phyloP scores from a whole-genome alignment of 2,113 vertebrate species.

The Hoplias malabaricus region DNA sequence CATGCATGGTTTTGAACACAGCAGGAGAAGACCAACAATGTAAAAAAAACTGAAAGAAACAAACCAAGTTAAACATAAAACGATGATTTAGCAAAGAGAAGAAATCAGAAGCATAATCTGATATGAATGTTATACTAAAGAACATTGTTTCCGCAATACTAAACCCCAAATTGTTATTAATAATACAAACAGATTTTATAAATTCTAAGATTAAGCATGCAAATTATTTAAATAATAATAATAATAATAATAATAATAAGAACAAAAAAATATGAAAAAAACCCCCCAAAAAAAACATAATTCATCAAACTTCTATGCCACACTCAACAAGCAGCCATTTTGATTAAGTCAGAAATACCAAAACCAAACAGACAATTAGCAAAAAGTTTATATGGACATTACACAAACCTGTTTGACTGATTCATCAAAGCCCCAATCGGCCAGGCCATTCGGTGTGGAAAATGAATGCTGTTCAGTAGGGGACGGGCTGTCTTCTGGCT shows the following conservation, averaged over 20 bases:
- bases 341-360: not conserved
- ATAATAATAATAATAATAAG: too few species aligned
- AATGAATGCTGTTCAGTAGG: conserved; percentile 64
- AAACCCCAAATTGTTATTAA: too few species aligned
- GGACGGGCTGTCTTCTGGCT: conserved; percentile 75
- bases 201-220: too few species aligned
- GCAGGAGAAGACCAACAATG: conserved; percentile 53
- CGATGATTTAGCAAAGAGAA: not conserved
- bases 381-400: not conserved
- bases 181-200: too few species aligned
- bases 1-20: conserved; percentile 14
- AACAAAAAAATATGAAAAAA: too few species aligned
- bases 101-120: not conserved
- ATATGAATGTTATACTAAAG: too few species aligned
- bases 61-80: conserved; percentile 22
- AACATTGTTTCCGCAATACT: too few species aligned
- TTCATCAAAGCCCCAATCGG: conserved; percentile 83
- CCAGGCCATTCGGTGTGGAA: conserved; percentile 69
- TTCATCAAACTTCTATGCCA: too few species aligned
- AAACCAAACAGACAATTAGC: not conserved
- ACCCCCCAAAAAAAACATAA: too few species aligned
- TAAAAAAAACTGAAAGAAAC: conserved; percentile 29
- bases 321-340: not conserved
- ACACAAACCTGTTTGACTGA: conserved; percentile 83
- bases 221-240: too few species aligned